Evolutionary conservation across 2,888 invertebrate genomes (phyloP), one percentile per base, ranked within the genome.

Genomic region (Eugnorisma glareosa): DNA sequence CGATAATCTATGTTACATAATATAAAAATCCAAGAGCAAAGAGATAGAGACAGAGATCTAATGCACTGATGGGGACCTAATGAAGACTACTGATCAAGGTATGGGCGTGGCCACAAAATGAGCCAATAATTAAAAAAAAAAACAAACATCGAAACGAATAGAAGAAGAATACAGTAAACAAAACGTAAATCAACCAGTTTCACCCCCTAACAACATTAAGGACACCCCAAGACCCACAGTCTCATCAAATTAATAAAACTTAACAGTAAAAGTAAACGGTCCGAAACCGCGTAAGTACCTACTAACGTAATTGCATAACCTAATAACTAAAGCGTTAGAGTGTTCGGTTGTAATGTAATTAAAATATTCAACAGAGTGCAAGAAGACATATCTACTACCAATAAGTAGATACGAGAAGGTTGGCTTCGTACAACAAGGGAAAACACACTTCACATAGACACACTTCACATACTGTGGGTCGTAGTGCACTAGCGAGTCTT

Each of bases 311-410:
- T 79, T 83, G 54, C 28, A 78, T 68, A 67, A 70, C 37, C 66
- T 59, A 71, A 84, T 79, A 68, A 81, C 61, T 67, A 71, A 76
- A 75, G 54, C 51, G 54, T 54, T 51, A 43, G 72, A 75, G 77
- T 40, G 66, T 75, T 61, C 28, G 18, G 57, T 69, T 70, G 75
- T 87, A 76, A 84, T 79, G 43, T 77, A 82, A 86, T 82, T 86
- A 80, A 82, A 86, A 82, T 82, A 85, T 79, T 73, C 74, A 84
- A 73, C 77, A 54, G 21, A 74, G 66, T 77, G 83, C 78, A 86
- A 68, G 66, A 57, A 77, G 48, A 67, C 43, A 18, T 37, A 57
- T 64, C 35, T 40, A 13, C 5, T 37, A 21, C 35, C 3, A 28
- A 2, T 28, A 6, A 18, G 21, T 31, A 31, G 15, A 45, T 37